phyloP scores from a whole-genome alignment of 2,797 vertebrate genomes.

The Falco rusticolus region DNA sequence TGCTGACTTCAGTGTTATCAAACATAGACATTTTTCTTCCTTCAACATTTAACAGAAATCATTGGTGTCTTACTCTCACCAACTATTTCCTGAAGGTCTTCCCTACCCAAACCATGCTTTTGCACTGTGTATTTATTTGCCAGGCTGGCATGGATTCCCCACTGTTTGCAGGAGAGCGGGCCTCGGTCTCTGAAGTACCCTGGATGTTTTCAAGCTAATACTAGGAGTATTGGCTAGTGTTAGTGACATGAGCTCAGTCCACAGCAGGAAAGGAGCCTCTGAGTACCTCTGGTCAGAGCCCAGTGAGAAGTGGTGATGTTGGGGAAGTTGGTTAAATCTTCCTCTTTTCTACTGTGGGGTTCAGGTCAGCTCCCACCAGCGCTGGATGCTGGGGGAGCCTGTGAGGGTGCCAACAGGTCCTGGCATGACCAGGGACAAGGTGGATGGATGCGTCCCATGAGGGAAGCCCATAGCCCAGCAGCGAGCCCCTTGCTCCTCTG shows the following conservation, averaged over 20 bases:
- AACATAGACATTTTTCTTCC: background rate
- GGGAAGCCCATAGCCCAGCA: background rate
- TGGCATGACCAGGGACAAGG: rapidly evolving
- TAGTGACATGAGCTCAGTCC: rapidly evolving
- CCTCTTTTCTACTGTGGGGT: rapidly evolving
- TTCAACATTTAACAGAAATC: background rate
- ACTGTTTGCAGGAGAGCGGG: rapidly evolving
- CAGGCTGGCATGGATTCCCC: background rate
- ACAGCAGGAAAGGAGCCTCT: background rate
- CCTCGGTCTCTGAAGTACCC: background rate
- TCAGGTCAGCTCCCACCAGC: background rate
- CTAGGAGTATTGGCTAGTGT: background rate
- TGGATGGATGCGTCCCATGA: rapidly evolving
- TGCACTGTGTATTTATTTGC: background rate
- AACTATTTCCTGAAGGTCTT: background rate
- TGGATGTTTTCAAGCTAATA: background rate
- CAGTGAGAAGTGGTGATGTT: background rate
- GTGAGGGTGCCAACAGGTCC: background rate
- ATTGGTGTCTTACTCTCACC: background rate
- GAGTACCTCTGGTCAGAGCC: background rate
- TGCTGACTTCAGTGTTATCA: background rate
- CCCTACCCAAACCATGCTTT: background rate
- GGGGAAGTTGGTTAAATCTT: background rate
- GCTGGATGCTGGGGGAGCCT: background rate
- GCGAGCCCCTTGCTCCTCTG: background rate